These are phyloP conservation scores for Sinonovacula constricta DNA, from an alignment of 1,140 invertebrate genomes.

Conservation along the genomic window DNA sequence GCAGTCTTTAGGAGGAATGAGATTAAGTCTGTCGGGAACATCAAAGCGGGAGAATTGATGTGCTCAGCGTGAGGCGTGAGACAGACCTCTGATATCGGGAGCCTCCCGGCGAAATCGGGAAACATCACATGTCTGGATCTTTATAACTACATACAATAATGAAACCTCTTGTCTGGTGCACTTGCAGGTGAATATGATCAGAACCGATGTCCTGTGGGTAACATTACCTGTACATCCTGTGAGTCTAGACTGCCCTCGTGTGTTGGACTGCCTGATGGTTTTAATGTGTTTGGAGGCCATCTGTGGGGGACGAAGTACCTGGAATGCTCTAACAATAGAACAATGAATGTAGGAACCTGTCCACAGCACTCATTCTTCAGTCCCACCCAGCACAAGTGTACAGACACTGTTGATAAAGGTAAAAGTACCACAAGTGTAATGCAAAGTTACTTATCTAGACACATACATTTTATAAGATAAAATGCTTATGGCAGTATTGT, in stretches of 20 bases:
- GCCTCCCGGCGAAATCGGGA: too few species aligned
- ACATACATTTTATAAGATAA: too few species aligned
- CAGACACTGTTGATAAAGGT: constrained; percentile 37
- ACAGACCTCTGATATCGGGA: too few species aligned
- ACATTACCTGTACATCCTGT: constrained; percentile 56
- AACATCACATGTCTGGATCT: too few species aligned
- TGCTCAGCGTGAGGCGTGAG: too few species aligned
- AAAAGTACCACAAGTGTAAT: too few species aligned
- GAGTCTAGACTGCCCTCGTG: constrained; percentile 58
- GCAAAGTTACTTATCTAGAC: too few species aligned
- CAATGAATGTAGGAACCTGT: constrained; percentile 44
- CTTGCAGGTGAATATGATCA: constrained; percentile 63
- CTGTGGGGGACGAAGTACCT: constrained; percentile 59
- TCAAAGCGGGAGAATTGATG: too few species aligned
- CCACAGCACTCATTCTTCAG: constrained; percentile 45
- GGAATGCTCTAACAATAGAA: constrained; percentile 58
- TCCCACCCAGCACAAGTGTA: constrained; percentile 33
- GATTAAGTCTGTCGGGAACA: too few species aligned
- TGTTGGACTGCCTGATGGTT: constrained; percentile 57
- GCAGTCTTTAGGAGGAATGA: too few species aligned
- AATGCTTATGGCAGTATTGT: not conserved
- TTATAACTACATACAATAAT: too few species aligned
- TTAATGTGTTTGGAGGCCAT: constrained; percentile 54
- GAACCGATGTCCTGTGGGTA: constrained; percentile 50
- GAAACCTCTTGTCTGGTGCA: not conserved